Evolutionary conservation across 1,140 invertebrate species (phyloP).

Genomic region (Lanistes nyassanus): DNA sequence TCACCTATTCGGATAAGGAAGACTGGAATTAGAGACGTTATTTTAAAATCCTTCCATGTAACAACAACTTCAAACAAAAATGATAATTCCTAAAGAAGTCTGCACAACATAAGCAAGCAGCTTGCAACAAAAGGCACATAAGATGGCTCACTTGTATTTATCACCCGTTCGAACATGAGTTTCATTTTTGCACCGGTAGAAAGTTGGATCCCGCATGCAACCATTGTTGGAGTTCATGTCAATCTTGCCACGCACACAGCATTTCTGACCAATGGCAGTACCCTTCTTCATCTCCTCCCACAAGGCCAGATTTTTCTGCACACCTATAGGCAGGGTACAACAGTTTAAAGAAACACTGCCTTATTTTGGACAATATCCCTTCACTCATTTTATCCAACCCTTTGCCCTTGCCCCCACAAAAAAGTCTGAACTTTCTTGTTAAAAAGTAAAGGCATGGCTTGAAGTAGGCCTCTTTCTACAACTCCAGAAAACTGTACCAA

Average conservation of each 20-base stretch:
- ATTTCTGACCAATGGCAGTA: constrained; percentile 80
- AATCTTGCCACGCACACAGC: constrained; percentile 96
- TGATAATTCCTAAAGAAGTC: neutral
- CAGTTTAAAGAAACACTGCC: no score
- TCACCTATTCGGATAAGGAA: no score
- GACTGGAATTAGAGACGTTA: no score
- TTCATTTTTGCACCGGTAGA: constrained; percentile 98
- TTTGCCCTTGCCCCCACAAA: no score
- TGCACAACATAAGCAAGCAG: neutral
- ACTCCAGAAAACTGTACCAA: no score
- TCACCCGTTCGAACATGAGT: constrained; percentile 90
- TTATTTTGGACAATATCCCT: no score
- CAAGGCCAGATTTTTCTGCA: constrained; percentile 86
- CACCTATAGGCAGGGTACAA: constrained; percentile 71
- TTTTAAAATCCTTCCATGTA: no score
- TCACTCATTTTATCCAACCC: no score
- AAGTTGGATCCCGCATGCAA: constrained; percentile 98
- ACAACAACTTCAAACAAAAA: neutral
- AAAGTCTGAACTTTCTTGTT: no score
- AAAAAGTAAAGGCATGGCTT: no score
- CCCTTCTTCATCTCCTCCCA: constrained; percentile 98
- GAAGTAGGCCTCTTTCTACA: no score
- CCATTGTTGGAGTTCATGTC: constrained; percentile 97
- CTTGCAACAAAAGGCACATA: neutral
- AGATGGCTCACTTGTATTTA: constrained; percentile 88